These are phyloP conservation scores for Troides helena DNA, from an alignment of 2,888 invertebrate species.

Conservation along the genomic window DNA sequence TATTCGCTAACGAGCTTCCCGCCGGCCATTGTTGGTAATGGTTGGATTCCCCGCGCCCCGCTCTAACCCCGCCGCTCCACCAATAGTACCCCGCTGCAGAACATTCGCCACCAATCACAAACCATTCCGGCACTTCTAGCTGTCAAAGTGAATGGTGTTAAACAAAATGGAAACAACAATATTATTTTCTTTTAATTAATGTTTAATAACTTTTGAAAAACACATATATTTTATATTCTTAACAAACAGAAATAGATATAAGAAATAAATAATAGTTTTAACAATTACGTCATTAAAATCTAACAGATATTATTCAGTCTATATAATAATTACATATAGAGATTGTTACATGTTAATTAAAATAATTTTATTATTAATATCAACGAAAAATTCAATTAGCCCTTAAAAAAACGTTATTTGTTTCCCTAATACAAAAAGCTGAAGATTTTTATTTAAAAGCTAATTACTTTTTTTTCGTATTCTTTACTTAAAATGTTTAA, in stretches of 20 bases:
- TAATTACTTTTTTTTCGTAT: no score
- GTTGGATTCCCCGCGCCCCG: conserved; percentile 71
- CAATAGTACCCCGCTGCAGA: conserved; percentile 79
- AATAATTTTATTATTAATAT: no score
- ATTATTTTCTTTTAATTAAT: conserved; percentile 28
- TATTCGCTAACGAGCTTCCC: conserved; percentile 78
- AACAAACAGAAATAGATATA: not conserved
- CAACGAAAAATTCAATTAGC: no score
- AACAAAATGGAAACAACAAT: conserved; percentile 58
- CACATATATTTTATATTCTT: not conserved
- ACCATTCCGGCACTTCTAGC: conserved; percentile 79
- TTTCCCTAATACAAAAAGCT: no score
- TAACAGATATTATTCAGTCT: no score
- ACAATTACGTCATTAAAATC: not conserved
- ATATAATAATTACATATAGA: no score
- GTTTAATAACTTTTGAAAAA: not conserved
- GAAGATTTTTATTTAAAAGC: no score
- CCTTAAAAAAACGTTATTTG: no score
- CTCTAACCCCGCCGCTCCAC: conserved; percentile 68
- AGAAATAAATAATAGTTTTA: not conserved
- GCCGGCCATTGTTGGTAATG: conserved; percentile 79
- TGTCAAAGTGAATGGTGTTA: conserved; percentile 76
- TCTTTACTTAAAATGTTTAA: no score
- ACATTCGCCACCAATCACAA: conserved; percentile 81
- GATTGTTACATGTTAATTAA: no score